phyloP scores from a whole-genome alignment of 2,113 vertebrate species.

The Eolophus roseicapilla region DNA sequence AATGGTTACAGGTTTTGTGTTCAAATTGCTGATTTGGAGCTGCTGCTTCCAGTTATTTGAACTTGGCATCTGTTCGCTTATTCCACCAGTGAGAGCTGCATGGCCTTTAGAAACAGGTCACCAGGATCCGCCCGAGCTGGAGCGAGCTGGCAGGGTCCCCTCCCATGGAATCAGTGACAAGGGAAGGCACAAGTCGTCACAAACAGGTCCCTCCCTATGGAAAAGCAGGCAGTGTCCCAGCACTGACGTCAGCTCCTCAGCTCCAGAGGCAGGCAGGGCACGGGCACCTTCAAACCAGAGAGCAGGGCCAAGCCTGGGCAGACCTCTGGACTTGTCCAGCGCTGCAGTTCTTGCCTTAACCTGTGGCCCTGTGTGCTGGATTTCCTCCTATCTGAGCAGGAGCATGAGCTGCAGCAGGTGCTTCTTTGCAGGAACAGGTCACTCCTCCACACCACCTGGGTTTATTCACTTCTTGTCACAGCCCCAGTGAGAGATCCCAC shows the following conservation, averaged over 20 bases:
- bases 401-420: neutral
- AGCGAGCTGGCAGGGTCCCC: neutral
- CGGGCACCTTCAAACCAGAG: neutral
- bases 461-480: neutral
- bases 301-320: neutral
- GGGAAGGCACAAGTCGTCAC: neutral
- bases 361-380: neutral
- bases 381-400: neutral
- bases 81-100: neutral
- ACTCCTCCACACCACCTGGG: neutral
- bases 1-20: rapidly evolving
- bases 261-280: neutral
- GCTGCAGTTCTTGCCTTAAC: neutral
- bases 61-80: rapidly evolving
- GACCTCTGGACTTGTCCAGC: neutral
- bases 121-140: rapidly evolving
- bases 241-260: rapidly evolving
- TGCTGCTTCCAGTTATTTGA: neutral
- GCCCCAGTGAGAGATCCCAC: neutral
- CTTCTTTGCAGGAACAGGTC: neutral
- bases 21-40: neutral
- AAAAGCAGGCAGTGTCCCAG: neutral
- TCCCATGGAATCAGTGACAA: neutral
- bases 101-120: rapidly evolving
- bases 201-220: neutral